Base-by-base conservation (phyloP, 2,888 invertebrate species). In the Eupithecia dodoneata region DNA sequence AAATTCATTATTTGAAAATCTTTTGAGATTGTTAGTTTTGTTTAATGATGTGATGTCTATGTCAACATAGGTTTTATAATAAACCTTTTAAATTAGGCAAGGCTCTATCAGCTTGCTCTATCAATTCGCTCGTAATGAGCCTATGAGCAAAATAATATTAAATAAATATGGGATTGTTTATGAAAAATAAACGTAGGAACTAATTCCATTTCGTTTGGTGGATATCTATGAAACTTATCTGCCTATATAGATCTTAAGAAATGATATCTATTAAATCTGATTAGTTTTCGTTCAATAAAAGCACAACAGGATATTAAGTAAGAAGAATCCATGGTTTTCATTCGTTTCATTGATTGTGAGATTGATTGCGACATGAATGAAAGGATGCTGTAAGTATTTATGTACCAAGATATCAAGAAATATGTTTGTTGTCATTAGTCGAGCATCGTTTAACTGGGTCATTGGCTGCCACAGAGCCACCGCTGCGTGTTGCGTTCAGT, bases 391-490 rank as follows among this genome's bases (percentile, higher is more conserved):
- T 59, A 65, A 80, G 47, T 72, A 59, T 52, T 44, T n/a, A 69
- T 45, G 67, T 69, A 44, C 67, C 42, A 69, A 81, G 81, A 88
- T 88, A 88, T 87, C 85, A 86, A 74, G 69, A 74, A 74, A 76
- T 79, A 77, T 67, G 75, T 76, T 75, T 86, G 85, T 90, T 90
- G 88, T 90, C 86, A 88, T 90, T 88, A 90, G 87, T 82, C 86
- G 84, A 89, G 89, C 87, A 87, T 88, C 83, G 86, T 81, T 81
- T 88, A 93, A 91, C 91, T 93, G 85, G 93, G 93, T 92, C 94
- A 93, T 93, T 93, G 93, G 91, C 92, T 93, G 91, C 92, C 15
- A n/a, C n/a, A 10, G 10, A 93, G 91, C 92, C 15, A 44, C n/a
- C 30, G 10, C n/a, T 69, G 70, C 70, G 93, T 92, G 92, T 93